Conservation (phyloP, 2,888 invertebrate genomes). For the Drosophila acutilabella region DNA sequence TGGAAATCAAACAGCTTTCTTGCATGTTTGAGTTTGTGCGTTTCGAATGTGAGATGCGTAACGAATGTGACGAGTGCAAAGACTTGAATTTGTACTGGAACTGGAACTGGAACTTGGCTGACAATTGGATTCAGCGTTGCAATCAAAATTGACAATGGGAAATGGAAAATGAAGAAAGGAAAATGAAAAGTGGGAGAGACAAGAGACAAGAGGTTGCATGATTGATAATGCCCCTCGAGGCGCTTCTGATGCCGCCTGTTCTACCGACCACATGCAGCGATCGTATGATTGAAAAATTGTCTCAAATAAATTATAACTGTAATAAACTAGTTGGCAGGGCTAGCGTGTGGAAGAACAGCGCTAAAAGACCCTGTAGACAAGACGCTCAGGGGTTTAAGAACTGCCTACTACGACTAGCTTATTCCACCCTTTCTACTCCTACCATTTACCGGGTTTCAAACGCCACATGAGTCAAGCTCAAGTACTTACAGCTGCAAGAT, state of each 20-base stretch:
- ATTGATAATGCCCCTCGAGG: constrained; percentile 65
- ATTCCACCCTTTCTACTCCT: background rate
- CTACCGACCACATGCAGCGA: constrained; percentile 64
- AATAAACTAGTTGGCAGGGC: constrained; percentile 53
- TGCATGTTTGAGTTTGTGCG: constrained; percentile 12
- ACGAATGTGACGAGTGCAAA: constrained; percentile 61
- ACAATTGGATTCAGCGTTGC: constrained; percentile 45
- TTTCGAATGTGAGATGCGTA: constrained; percentile 71
- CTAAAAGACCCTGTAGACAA: background rate
- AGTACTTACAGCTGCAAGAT: constrained; percentile 26
- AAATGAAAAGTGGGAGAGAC: background rate
- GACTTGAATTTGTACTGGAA: constrained; percentile 1
- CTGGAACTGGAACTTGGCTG: constrained; percentile 2
- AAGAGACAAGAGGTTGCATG: constrained; percentile 42
- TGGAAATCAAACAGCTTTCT: constrained; percentile 51
- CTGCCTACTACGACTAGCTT: background rate
- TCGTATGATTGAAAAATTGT: constrained; percentile 70
- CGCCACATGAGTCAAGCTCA: constrained; percentile 7
- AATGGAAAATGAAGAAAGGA: background rate
- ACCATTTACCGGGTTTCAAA: background rate
- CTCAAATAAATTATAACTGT: constrained; percentile 79
- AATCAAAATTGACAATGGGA: constrained; percentile 11
- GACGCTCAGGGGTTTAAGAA: no score
- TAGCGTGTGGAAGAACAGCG: background rate
- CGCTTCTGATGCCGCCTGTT: constrained; percentile 35